Percentiles rank a stretch among this genome's conserved stretches.
Evolutionary conservation across 2,888 invertebrate genomes (phyloP).

Genomic region (Bhutanitis thaidina): DNA sequence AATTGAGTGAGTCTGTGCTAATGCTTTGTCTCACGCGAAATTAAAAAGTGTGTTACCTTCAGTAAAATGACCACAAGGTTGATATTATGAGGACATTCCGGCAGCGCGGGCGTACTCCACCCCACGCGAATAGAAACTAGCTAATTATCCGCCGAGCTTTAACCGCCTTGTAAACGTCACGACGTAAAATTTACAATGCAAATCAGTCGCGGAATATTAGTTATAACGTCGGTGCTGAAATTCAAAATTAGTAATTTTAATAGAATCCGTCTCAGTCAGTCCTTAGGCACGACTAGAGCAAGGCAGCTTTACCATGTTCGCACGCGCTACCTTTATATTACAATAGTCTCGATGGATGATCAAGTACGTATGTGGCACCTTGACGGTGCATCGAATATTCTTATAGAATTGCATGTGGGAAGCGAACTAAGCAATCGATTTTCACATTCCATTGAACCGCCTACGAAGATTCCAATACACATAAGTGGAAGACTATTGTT

Average conservation of each 20-base stretch:
- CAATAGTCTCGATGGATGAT: constrained; percentile 60
- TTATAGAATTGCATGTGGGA: constrained; percentile 52
- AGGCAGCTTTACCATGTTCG: constrained; percentile 63
- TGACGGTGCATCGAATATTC: constrained; percentile 33
- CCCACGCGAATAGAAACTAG: constrained; percentile 73
- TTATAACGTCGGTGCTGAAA: constrained; percentile 72
- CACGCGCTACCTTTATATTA: constrained; percentile 40
- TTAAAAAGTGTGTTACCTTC: constrained; percentile 35
- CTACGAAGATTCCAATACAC: constrained; percentile 60
- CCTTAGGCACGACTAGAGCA: constrained; percentile 65
- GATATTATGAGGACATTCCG: constrained; percentile 58
- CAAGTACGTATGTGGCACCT: constrained; percentile 62
- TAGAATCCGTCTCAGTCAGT: constrained; percentile 74
- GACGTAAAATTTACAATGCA: constrained; percentile 76
- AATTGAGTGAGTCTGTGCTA: constrained; percentile 25
- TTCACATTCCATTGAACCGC: constrained; percentile 51
- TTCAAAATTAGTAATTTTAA: constrained; percentile 78
- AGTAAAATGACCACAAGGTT: constrained; percentile 43
- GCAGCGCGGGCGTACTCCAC: constrained; percentile 43
- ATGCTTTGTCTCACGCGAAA: constrained; percentile 28
- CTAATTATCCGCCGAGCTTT: constrained; percentile 77
- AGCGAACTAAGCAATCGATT: constrained; percentile 63
- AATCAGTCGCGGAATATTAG: constrained; percentile 76
- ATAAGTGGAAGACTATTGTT: constrained; percentile 59
- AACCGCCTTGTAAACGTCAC: constrained; percentile 66